Conservation (phyloP, 2,113 vertebrate species). For the Amphilophus citrinellus region DNA sequence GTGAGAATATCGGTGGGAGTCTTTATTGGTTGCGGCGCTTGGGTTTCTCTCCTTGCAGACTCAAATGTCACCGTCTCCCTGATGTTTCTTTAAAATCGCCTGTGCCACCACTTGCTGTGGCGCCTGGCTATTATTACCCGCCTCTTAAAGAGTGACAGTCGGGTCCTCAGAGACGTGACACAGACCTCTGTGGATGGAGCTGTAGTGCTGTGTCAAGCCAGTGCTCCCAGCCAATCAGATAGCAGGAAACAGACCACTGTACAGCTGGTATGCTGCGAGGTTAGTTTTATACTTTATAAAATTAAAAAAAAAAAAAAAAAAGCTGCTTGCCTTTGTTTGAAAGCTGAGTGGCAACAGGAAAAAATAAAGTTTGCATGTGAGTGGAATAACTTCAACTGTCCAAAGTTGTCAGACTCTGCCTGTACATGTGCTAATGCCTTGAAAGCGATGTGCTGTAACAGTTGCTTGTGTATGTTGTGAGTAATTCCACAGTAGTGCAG, state of each 20-base stretch:
- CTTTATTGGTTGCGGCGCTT: constrained; percentile 79
- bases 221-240: constrained; percentile 72
- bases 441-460: constrained; percentile 22
- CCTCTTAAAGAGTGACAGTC: constrained; percentile 84
- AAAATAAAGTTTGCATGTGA: neutral
- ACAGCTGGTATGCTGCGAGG: constrained; percentile 52
- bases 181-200: constrained; percentile 75
- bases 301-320: neutral
- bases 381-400: neutral
- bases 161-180: constrained; percentile 79
- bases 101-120: constrained; percentile 77
- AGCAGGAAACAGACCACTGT: constrained; percentile 49
- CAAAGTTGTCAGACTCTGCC: neutral
- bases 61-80: constrained; percentile 84
- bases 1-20: constrained; percentile 72
- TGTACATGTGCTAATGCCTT: neutral
- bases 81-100: constrained; percentile 80
- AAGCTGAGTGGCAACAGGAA: neutral
- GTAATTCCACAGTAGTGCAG: constrained; percentile 46
- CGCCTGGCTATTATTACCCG: constrained; percentile 84
- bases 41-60: constrained; percentile 75
- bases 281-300: neutral
- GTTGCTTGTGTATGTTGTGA: constrained; percentile 19
- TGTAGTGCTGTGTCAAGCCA: constrained; percentile 71
- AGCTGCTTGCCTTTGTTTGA: neutral